These are phyloP conservation scores for Eristalis tenax DNA, from an alignment of 2,888 invertebrate species.

Conservation along the genomic window DNA sequence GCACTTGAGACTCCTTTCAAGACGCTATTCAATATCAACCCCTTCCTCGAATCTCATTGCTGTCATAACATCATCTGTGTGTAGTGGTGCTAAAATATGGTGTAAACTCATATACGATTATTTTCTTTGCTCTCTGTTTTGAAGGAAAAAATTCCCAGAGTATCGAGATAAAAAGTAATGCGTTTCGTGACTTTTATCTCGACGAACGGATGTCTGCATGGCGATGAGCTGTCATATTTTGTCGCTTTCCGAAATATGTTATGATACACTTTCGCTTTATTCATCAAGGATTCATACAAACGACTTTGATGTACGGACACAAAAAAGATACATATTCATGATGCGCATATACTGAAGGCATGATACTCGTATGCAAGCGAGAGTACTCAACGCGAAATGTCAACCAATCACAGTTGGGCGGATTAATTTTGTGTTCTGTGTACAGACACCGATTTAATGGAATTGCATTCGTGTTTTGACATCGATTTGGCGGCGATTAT, in stretches of 20 bases:
- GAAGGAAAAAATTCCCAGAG: not conserved
- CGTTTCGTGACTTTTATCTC: constrained; percentile 1
- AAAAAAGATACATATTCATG: not conserved
- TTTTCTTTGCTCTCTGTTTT: not conserved
- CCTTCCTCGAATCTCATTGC: not conserved
- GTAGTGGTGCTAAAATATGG: not conserved
- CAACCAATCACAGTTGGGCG: not conserved
- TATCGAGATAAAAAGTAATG: not conserved
- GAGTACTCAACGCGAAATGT: not conserved
- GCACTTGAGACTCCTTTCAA: not conserved
- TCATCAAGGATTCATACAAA: not conserved
- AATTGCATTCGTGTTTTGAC: not conserved
- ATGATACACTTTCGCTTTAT: not conserved
- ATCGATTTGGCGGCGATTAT: not conserved
- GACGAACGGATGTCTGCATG: not conserved
- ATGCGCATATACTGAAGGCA: not conserved
- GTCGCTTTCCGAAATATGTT: not conserved
- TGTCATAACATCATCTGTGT: not conserved
- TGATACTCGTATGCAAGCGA: not conserved
- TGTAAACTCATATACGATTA: not conserved
- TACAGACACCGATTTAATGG: not conserved
- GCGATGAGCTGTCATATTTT: not conserved
- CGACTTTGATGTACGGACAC: not conserved
- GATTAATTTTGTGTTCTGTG: not conserved
- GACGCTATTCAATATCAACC: not conserved